Conservation (phyloP, 2,113 vertebrate species). For the Brienomyrus longianalis region DNA sequence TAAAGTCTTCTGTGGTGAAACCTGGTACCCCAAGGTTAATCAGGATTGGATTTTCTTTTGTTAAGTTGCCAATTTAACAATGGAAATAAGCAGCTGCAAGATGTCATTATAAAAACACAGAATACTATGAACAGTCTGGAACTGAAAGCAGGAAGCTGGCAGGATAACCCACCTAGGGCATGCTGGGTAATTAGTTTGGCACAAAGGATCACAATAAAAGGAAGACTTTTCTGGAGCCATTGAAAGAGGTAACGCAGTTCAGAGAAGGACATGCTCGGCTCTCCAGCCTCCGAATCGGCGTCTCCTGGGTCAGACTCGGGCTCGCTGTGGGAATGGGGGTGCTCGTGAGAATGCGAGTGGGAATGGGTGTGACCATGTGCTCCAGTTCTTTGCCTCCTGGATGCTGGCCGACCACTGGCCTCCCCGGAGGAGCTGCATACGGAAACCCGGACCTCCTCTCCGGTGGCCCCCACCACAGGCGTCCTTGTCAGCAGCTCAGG, state of each 20-base stretch:
- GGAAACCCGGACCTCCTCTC: conserved; percentile 66
- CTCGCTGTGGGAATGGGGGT: conserved; percentile 49
- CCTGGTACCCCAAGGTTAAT: neutral
- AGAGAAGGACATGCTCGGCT: conserved; percentile 70
- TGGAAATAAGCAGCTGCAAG: neutral
- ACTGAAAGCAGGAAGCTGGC: neutral
- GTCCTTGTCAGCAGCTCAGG: conserved; percentile 50
- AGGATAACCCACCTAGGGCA: conserved; percentile 63
- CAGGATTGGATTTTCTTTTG: neutral
- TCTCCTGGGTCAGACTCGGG: conserved; percentile 42
- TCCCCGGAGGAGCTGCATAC: conserved; percentile 58
- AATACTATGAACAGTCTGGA: neutral
- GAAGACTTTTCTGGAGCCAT: conserved; percentile 89
- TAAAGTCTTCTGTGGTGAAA: neutral
- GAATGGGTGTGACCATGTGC: conserved; percentile 58
- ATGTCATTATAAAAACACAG: neutral
- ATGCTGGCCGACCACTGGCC: conserved; percentile 47
- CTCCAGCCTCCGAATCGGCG: conserved; percentile 63
- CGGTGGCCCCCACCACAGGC: conserved; percentile 42
- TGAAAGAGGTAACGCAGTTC: conserved; percentile 78
- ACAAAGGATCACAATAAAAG: conserved; percentile 81
- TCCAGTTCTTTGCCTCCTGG: conserved; percentile 53
- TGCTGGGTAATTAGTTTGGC: conserved; percentile 84
- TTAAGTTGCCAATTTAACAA: neutral
- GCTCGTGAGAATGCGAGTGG: conserved; percentile 27